Evolutionary conservation across 1,140 invertebrate species (phyloP).

Genomic region (Tribolium castaneum): DNA sequence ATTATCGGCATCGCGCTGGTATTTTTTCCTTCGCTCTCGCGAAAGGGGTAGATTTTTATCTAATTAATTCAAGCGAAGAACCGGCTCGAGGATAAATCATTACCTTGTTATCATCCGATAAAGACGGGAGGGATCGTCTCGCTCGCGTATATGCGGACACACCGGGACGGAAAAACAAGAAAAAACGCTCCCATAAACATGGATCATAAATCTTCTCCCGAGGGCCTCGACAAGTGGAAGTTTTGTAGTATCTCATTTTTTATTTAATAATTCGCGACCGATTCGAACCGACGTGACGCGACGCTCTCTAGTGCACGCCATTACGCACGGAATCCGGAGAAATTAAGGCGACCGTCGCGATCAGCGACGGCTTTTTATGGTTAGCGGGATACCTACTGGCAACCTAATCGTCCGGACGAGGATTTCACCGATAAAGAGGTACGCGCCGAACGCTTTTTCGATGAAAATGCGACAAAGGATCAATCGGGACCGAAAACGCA

Average conservation of each 20-base stretch:
- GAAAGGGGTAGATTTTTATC: constrained; percentile 34
- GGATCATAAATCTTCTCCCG: constrained; percentile 33
- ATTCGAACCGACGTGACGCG: neutral
- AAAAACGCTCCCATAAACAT: constrained; percentile 35
- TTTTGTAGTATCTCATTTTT: constrained; percentile 33
- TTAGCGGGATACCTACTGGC: constrained; percentile 1
- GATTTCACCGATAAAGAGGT: neutral
- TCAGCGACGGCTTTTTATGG: constrained; percentile 2
- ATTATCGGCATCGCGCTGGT: constrained; percentile 2
- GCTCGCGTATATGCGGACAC: constrained; percentile 12
- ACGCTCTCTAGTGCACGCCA: constrained; percentile 1
- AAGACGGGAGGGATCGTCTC: constrained; percentile 3
- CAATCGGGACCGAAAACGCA: neutral
- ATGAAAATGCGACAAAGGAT: neutral
- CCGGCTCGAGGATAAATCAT: constrained; percentile 23
- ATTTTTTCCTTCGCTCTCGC: neutral
- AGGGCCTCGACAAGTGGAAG: constrained; percentile 32
- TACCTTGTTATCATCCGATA: constrained; percentile 30
- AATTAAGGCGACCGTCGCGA: constrained; percentile 8
- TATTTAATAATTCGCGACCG: constrained; percentile 35
- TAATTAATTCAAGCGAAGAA: constrained; percentile 25
- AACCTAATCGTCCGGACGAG: constrained; percentile 2
- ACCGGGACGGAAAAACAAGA: constrained; percentile 17
- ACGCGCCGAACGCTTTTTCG: neutral
- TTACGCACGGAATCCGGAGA: constrained; percentile 4